Conservation (phyloP, 2,888 invertebrate species). For the Polyploca ridens region DNA sequence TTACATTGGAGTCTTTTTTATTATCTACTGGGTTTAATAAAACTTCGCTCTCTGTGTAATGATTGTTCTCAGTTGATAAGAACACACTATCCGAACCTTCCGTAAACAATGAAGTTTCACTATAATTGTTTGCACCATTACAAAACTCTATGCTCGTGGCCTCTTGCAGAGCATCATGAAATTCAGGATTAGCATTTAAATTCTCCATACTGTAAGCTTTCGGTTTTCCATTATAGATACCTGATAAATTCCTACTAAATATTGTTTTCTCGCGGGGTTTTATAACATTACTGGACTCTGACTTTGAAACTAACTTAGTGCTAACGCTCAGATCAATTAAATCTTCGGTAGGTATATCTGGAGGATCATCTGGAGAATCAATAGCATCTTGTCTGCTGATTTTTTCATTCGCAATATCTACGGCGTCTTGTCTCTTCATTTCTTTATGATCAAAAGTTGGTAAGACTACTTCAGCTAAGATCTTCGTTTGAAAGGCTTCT, state of each 20-base stretch:
- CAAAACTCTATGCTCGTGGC: constrained; percentile 74
- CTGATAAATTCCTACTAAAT: constrained; percentile 60
- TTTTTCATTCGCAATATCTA: constrained; percentile 52
- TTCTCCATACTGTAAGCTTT: constrained; percentile 77
- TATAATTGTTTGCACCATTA: constrained; percentile 46
- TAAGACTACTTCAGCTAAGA: constrained; percentile 45
- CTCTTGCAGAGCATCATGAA: constrained; percentile 65
- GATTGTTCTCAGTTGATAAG: constrained; percentile 35
- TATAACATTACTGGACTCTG: constrained; percentile 48
- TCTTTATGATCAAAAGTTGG: constrained; percentile 55
- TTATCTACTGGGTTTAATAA: constrained; percentile 1
- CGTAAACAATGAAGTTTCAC: constrained; percentile 62
- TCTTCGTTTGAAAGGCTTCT: constrained; percentile 32
- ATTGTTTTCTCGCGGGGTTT: constrained; percentile 52
- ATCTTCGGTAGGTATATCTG: constrained; percentile 35
- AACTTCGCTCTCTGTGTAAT: constrained; percentile 18
- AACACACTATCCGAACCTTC: constrained; percentile 72
- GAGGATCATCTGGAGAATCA: constrained; percentile 35
- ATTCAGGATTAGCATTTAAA: constrained; percentile 56
- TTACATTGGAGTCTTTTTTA: constrained; percentile 10
- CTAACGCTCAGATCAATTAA: constrained; percentile 38
- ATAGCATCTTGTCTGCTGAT: constrained; percentile 52
- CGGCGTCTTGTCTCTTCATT: constrained; percentile 66
- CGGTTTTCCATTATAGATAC: constrained; percentile 71
- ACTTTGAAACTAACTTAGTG: constrained; percentile 46